Percentiles rank a stretch among this genome's conserved stretches.
Conservation (phyloP, 1,140 invertebrate species). For the Prorops nasuta region DNA sequence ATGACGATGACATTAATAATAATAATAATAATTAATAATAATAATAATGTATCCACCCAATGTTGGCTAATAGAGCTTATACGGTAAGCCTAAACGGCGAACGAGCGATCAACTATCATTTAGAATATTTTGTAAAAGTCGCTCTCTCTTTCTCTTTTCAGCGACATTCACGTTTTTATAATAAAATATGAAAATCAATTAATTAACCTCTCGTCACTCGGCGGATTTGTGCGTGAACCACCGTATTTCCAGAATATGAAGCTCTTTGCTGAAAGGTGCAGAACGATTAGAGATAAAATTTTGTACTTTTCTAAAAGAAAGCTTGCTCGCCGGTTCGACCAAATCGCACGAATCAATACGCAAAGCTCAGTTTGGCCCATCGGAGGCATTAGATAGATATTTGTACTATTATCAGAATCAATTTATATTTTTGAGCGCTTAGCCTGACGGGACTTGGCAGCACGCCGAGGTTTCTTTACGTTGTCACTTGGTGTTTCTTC, state of each 20-base stretch:
- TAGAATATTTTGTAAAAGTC: slow-evolving; percentile 32
- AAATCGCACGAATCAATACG: too few relatives aligned
- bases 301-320: slow-evolving; percentile 43
- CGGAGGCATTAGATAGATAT: slow-evolving; percentile 32
- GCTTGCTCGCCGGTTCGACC: too few relatives aligned
- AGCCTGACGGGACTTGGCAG: slow-evolving; percentile 48
- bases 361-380: too few relatives aligned
- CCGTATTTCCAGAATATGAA: slow-evolving; percentile 19
- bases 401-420: slow-evolving; percentile 46
- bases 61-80: too few relatives aligned
- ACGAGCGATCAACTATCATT: slow-evolving; percentile 30
- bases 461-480: slow-evolving; percentile 48
- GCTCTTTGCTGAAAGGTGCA: slow-evolving; percentile 23
- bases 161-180: slow-evolving; percentile 21
- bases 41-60: too few relatives aligned
- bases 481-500: slow-evolving; percentile 42
- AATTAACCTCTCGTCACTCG: slow-evolving; percentile 10
- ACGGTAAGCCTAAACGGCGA: slow-evolving; percentile 22
- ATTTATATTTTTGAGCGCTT: slow-evolving; percentile 54
- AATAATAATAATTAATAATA: too few relatives aligned
- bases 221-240: slow-evolving; percentile 13
- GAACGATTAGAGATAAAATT: slow-evolving; percentile 29
- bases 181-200: slow-evolving; percentile 22
- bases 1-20: too few relatives aligned
- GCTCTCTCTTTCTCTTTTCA: background rate